phyloP scores from a whole-genome alignment of 1,140 invertebrate genomes.

The Charaxes varanes region DNA sequence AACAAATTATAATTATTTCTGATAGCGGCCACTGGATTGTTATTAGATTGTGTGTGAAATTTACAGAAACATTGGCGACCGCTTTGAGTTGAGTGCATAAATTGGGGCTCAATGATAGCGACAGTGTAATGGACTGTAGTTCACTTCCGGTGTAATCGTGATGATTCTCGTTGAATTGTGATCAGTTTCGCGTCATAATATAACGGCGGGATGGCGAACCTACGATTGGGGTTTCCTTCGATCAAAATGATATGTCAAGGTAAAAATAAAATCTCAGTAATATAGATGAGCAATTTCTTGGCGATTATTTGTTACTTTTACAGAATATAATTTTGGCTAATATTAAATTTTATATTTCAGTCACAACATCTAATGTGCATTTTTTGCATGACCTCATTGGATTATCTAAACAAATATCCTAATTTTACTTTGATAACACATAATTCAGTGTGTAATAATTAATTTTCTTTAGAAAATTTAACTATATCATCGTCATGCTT shows the following conservation, averaged over 20 bases:
- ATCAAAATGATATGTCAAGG: slow-evolving; percentile 83
- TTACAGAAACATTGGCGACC: slow-evolving; percentile 13
- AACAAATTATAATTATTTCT: slow-evolving; percentile 61
- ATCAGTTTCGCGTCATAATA: slow-evolving; percentile 14
- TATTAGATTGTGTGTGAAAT: slow-evolving; percentile 24
- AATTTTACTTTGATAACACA: too few species aligned
- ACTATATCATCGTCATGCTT: too few species aligned
- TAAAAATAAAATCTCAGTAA: slow-evolving; percentile 36
- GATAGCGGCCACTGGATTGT: slow-evolving; percentile 31
- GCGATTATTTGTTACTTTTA: too few species aligned
- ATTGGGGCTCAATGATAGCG: slow-evolving; percentile 20
- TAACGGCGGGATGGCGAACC: slow-evolving; percentile 53
- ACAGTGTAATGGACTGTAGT: slow-evolving; percentile 26
- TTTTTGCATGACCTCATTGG: too few species aligned
- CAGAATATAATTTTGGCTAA: too few species aligned
- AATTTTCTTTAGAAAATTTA: too few species aligned
- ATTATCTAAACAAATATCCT: too few species aligned
- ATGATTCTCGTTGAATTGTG: slow-evolving; percentile 42
- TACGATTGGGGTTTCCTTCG: slow-evolving; percentile 80
- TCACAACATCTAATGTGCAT: too few species aligned
- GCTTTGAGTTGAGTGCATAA: slow-evolving; percentile 16
- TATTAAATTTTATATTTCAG: too few species aligned
- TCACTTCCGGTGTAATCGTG: slow-evolving; percentile 47
- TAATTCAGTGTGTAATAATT: too few species aligned
- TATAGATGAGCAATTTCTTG: not conserved